phyloP scores from a whole-genome alignment of 2,888 invertebrate species.

The Galerucella nymphaeae region DNA sequence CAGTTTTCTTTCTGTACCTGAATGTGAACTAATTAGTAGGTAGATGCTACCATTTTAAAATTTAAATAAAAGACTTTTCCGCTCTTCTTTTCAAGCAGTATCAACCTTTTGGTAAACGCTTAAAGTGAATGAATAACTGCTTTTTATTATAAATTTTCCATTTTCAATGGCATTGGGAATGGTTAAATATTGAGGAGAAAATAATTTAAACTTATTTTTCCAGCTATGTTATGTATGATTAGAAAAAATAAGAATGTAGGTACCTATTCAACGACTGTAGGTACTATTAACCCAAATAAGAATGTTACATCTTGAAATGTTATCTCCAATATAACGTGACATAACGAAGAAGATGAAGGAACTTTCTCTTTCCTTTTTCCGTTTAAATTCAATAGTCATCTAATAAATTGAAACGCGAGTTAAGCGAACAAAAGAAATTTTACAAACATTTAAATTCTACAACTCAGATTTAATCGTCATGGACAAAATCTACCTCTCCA shows the following conservation, averaged over 20 bases:
- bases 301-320: not conserved
- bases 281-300: not conserved
- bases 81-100: too few species aligned
- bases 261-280: too few species aligned
- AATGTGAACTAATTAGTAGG: too few species aligned
- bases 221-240: too few species aligned
- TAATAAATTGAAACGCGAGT: not conserved
- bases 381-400: not conserved
- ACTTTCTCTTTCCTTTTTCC: not conserved
- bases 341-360: not conserved
- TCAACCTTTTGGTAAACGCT: too few species aligned
- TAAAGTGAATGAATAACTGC: too few species aligned
- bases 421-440: slow-evolving; percentile 37
- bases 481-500: slow-evolving; percentile 34
- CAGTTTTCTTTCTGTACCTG: too few species aligned
- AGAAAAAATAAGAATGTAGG: not conserved
- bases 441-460: slow-evolving; percentile 45
- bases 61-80: too few species aligned
- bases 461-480: slow-evolving; percentile 40
- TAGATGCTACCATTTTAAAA: too few species aligned
- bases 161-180: not conserved
- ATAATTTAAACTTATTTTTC: too few species aligned
- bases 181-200: not conserved
- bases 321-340: not conserved
- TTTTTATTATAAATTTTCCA: too few species aligned